phyloP scores from a whole-genome alignment of 2,797 vertebrate genomes.

The Botia almorhae region DNA sequence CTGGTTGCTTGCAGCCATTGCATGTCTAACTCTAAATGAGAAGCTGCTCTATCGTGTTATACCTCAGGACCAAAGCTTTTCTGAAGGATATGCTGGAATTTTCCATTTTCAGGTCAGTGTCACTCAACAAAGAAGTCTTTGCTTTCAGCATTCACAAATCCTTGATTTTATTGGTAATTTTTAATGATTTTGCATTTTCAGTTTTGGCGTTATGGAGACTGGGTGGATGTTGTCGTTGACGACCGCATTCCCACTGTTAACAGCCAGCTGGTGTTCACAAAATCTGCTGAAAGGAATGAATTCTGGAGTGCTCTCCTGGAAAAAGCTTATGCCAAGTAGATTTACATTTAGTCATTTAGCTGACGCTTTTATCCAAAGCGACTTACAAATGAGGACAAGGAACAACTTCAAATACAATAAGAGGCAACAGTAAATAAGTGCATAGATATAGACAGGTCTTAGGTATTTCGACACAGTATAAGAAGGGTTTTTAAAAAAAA shows the following conservation, averaged over 20 bases:
- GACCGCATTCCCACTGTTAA: conserved; percentile 95
- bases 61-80: conserved; percentile 91
- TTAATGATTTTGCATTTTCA: conserved; percentile 62
- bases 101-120: conserved; percentile 95
- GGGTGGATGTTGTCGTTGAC: conserved; percentile 95
- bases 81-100: conserved; percentile 91
- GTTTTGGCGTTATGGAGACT: conserved; percentile 99
- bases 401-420: too few relatives aligned
- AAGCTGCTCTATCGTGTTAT: conserved; percentile 92
- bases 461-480: too few relatives aligned
- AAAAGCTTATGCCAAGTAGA: conserved; percentile 89
- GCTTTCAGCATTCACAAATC: neutral
- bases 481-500: too few relatives aligned
- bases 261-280: conserved; percentile 96
- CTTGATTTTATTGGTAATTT: neutral
- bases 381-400: too few relatives aligned
- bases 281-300: conserved; percentile 96
- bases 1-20: conserved; percentile 97
- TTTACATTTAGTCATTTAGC: too few relatives aligned
- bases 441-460: too few relatives aligned
- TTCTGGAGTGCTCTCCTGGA: conserved; percentile 92
- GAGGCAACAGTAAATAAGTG: too few relatives aligned
- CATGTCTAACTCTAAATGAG: conserved; percentile 93
- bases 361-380: too few relatives aligned
- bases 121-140: neutral